Evolutionary conservation across 2,113 vertebrate genomes (phyloP), one percentile per base, ranked within the genome.

Genomic region (Leucosticte australis): DNA sequence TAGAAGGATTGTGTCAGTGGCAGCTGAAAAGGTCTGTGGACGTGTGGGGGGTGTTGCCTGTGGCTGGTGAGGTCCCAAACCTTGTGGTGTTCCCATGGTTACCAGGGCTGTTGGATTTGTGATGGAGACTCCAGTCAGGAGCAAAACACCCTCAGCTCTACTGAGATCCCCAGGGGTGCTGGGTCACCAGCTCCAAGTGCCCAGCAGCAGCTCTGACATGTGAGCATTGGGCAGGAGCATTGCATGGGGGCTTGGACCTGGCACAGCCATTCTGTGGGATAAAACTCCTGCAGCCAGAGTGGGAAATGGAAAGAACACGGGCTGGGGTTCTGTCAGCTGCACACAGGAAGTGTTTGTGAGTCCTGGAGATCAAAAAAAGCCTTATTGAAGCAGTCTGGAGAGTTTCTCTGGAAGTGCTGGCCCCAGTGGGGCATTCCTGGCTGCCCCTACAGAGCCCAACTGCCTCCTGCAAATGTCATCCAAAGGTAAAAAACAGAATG

Each of bases 381-480:
- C 16, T 9, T 49, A 20, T 35, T 73, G 68, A 74, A 64, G 20
- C 23, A 21, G 5, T 16, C 71, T 83, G 63, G 46, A 81, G 88
- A 74, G 42, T 62, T 84, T 52, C 31, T 87, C 13, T 87, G 21
- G 3, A 55, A 68, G 67, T 67, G 35, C 31, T 46, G 46, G 9
- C 6, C 22, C 41, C 15, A 7, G 27, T 0, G 1, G 41, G 3
- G 6, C 35, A 0, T 59, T 87, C 15, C 37, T 85, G 37, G 33
- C 70, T 82, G 78, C 23, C 23, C 3, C 12, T 37, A 1, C 1
- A 1, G 6, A 47, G 63, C 65, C 87, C 47, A 69, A 28, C 11
- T 64, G 31, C 22, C 31, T 94, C 80, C 74, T 83, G 60, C 23
- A 93, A 85, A 80, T 68, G 62, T 60, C 87, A 65, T 23, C 37